Evolutionary conservation across 2,888 invertebrate species (phyloP).

Genomic region (Harpalus rubripes): DNA sequence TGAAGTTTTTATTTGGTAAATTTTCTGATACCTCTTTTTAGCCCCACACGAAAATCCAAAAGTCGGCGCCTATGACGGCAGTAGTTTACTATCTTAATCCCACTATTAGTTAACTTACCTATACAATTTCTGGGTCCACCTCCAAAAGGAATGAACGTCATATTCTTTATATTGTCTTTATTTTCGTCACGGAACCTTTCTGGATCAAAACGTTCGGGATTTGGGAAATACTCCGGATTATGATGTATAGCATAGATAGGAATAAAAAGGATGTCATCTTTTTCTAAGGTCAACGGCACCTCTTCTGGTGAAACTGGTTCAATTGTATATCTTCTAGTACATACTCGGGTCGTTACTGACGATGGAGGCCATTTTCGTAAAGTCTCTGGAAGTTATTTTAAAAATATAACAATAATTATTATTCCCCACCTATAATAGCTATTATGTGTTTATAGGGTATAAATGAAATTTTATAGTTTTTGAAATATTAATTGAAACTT

Average conservation of each 20-base stretch:
- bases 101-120: neutral
- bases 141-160: slow-evolving; percentile 28
- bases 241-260: slow-evolving; percentile 6
- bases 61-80: too few relatives aligned
- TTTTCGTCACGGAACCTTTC: slow-evolving; percentile 41
- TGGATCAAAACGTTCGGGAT: slow-evolving; percentile 33
- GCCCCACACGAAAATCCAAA: too few relatives aligned
- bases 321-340: slow-evolving; percentile 70
- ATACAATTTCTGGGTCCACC: slow-evolving; percentile 22
- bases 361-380: slow-evolving; percentile 72
- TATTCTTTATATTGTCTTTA: neutral
- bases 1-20: too few relatives aligned
- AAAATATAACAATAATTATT: too few relatives aligned
- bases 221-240: slow-evolving; percentile 23
- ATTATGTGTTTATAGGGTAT: too few relatives aligned
- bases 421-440: too few relatives aligned
- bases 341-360: slow-evolving; percentile 69
- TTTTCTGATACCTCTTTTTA: too few relatives aligned
- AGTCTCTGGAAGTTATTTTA: slow-evolving; percentile 67
- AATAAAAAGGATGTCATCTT: neutral
- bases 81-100: too few relatives aligned
- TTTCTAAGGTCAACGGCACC: neutral
- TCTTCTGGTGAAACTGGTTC: slow-evolving; percentile 53
- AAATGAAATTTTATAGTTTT: too few relatives aligned
- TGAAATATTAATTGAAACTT: too few relatives aligned